These are phyloP conservation scores for Phaedon cochleariae DNA, from an alignment of 2,888 invertebrate species.

Conservation along the genomic window DNA sequence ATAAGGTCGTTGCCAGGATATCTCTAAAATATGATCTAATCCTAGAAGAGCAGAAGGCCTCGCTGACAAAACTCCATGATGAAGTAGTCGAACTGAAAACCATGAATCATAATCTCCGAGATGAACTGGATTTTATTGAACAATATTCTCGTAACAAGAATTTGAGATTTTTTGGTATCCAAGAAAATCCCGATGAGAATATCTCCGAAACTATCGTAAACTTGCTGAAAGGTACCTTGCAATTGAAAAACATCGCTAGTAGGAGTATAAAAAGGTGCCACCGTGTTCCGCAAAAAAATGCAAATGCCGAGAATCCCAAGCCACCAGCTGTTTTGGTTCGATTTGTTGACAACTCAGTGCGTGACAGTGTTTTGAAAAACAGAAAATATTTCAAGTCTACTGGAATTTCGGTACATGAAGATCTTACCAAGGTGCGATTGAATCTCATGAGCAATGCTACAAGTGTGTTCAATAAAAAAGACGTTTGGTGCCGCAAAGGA, in stretches of 20 bases:
- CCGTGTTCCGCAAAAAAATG: too few species aligned
- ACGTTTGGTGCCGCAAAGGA: not conserved
- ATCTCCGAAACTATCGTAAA: not conserved
- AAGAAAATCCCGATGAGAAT: not conserved
- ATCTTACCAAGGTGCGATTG: not conserved
- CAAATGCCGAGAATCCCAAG: not conserved
- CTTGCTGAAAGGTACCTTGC: not conserved
- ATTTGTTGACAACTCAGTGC: not conserved
- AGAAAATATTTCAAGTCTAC: not conserved
- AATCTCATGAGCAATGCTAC: not conserved
- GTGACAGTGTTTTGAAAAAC: not conserved
- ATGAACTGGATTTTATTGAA: too few species aligned
- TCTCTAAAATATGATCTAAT: too few species aligned
- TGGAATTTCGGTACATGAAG: not conserved
- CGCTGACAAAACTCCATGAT: not conserved
- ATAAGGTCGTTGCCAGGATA: too few species aligned
- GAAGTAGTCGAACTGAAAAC: not conserved
- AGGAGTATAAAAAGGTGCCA: too few species aligned
- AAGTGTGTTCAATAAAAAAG: not conserved
- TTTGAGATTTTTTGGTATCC: not conserved
- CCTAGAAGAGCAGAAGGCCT: too few species aligned
- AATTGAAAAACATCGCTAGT: constrained; percentile 8
- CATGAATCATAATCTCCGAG: too few species aligned
- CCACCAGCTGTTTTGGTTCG: not conserved
- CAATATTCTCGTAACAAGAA: too few species aligned